These are phyloP conservation scores for Hirtodrosophila confusa DNA, from an alignment of 2,888 invertebrate genomes.

Conservation along the genomic window DNA sequence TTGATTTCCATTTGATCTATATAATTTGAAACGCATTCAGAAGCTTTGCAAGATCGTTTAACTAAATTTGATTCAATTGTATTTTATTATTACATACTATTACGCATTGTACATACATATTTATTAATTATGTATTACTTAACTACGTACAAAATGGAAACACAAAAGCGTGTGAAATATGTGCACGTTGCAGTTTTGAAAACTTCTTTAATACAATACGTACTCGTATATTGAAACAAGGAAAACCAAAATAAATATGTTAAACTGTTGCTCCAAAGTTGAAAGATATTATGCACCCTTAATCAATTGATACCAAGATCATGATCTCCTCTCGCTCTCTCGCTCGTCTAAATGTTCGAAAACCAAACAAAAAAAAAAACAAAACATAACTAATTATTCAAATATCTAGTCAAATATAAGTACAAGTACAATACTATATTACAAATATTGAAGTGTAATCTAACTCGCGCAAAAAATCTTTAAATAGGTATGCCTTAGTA, in stretches of 20 bases:
- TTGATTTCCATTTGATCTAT: constrained; percentile 15
- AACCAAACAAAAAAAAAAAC: constrained; percentile 18
- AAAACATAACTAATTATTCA: constrained; percentile 21
- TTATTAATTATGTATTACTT: constrained; percentile 27
- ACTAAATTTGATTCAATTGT: constrained; percentile 8
- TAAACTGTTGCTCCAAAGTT: constrained; percentile 79
- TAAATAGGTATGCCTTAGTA: constrained; percentile 78
- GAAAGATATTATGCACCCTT: constrained; percentile 43
- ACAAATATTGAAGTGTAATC: constrained; percentile 57
- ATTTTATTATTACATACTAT: constrained; percentile 9
- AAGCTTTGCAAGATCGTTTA: constrained; percentile 16
- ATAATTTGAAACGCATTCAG: constrained; percentile 8
- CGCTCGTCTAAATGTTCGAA: constrained; percentile 54
- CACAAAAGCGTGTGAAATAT: constrained; percentile 1
- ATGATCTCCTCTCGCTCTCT: constrained; percentile 53
- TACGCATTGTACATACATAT: constrained; percentile 59
- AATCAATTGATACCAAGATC: constrained; percentile 34
- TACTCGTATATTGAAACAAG: constrained; percentile 25
- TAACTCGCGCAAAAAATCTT: constrained; percentile 77
- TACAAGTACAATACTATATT: constrained; percentile 30
- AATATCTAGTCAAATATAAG: constrained; percentile 27
- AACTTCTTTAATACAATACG: constrained; percentile 3
- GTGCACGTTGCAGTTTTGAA: constrained; percentile 8
- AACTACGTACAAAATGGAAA: neutral
- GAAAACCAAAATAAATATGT: constrained; percentile 46